Percentiles rank a stretch among this genome's conserved stretches.
Evolutionary conservation across 2,888 invertebrate species (phyloP).

Genomic region (Drosophila pegasa): DNA sequence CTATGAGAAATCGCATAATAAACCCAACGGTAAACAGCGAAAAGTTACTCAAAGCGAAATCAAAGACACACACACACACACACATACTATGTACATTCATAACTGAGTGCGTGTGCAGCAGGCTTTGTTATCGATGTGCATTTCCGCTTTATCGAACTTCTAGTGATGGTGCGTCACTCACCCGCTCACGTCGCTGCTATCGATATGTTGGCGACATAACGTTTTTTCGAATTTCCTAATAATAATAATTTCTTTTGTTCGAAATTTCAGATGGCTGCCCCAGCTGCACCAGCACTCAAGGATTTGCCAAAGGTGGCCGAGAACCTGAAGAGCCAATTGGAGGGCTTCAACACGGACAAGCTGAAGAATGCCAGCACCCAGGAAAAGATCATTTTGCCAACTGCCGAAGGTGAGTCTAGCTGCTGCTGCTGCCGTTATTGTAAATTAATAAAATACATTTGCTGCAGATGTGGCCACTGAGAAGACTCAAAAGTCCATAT

Average conservation of each 20-base stretch:
- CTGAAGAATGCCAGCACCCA: constrained; percentile 95
- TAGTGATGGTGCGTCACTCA: constrained; percentile 1
- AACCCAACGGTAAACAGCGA: constrained; percentile 57
- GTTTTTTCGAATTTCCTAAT: background rate
- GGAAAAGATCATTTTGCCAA: constrained; percentile 96
- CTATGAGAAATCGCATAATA: constrained; percentile 57
- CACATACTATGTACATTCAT: background rate
- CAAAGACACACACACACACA: constrained; percentile 5
- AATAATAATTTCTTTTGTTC: background rate
- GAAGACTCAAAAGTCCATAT: constrained; percentile 92
- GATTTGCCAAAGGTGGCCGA: constrained; percentile 95
- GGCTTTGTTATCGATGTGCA: constrained; percentile 44
- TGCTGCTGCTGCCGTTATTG: background rate
- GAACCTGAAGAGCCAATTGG: constrained; percentile 95
- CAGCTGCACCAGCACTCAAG: constrained; percentile 90
- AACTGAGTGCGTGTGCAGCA: background rate
- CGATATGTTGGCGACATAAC: constrained; percentile 36
- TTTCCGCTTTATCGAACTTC: constrained; percentile 45
- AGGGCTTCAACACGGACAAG: constrained; percentile 94
- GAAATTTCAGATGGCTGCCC: constrained; percentile 74
- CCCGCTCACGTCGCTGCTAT: constrained; percentile 21
- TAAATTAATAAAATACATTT: constrained; percentile 1
- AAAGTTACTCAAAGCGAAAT: constrained; percentile 33
- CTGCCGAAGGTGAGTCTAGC: constrained; percentile 92
- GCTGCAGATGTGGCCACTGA: constrained; percentile 93